Conservation (phyloP, 2,888 invertebrate genomes). For the Dicycla oo region DNA sequence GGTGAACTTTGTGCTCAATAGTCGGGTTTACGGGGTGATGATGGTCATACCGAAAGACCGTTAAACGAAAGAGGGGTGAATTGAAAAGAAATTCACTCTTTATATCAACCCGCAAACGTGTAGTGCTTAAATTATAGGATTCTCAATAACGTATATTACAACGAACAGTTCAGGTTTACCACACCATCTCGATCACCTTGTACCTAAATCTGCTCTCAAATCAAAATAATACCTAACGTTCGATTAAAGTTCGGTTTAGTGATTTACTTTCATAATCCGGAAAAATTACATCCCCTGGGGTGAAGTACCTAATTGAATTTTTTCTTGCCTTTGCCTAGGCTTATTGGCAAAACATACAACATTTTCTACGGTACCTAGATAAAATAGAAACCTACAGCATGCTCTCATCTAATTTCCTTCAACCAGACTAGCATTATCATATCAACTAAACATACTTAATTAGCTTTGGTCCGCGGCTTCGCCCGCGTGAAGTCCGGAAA, state of each 20-base stretch:
- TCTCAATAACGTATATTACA: neutral
- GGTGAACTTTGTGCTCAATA: slow-evolving; percentile 20
- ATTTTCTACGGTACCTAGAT: too few species aligned
- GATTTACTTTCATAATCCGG: too few species aligned
- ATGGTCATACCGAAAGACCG: slow-evolving; percentile 24
- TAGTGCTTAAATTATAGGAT: neutral
- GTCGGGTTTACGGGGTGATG: slow-evolving; percentile 20
- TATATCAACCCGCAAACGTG: neutral
- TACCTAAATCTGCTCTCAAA: too few species aligned
- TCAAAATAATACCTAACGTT: too few species aligned
- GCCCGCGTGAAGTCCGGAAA: too few species aligned
- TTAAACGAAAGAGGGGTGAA: neutral
- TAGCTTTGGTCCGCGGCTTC: too few species aligned
- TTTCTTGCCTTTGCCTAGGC: too few species aligned
- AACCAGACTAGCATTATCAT: neutral
- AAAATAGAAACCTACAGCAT: neutral
- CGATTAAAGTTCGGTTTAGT: too few species aligned
- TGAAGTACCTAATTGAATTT: too few species aligned
- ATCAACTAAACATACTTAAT: slow-evolving; percentile 12
- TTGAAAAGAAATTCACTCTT: neutral
- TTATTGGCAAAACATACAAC: too few species aligned
- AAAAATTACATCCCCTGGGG: too few species aligned
- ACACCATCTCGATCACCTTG: too few species aligned
- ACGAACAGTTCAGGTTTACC: neutral
- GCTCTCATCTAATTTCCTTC: neutral